Evolutionary conservation across 92 coral and sea anemone species (phyloP).

Genomic region (Palythoa grandiflora): DNA sequence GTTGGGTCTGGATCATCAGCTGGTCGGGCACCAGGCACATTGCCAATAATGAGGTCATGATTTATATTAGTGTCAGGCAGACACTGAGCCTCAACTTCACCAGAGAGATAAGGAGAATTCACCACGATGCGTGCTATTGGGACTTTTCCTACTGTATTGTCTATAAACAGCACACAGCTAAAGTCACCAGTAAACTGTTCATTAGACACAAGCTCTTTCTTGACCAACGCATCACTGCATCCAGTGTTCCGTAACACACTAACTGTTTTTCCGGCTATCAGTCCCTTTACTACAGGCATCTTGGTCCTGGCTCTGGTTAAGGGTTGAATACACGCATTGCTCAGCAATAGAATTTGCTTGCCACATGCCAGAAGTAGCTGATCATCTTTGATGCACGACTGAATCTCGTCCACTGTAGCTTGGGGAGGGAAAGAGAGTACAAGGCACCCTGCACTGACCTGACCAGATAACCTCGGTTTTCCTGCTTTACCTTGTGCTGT

Average conservation of each 20-base stretch:
- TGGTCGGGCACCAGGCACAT: conserved; percentile 28
- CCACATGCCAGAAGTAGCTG: conserved; percentile 54
- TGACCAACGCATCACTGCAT: neutral
- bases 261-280: neutral
- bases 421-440: neutral
- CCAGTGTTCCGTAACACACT: neutral
- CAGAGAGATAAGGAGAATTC: conserved; percentile 59
- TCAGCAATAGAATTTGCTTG: conserved; percentile 35
- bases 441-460: neutral
- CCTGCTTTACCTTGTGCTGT: neutral
- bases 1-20: conserved; percentile 54
- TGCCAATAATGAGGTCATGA: conserved; percentile 6
- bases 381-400: conserved; percentile 15
- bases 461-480: neutral
- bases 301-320: too few relatives aligned
- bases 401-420: neutral
- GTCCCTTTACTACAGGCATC: too few relatives aligned
- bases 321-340: neutral
- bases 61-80: neutral
- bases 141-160: conserved; percentile 61
- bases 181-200: conserved; percentile 28
- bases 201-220: conserved; percentile 23
- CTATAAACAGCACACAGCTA: conserved; percentile 54
- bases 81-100: conserved; percentile 69
- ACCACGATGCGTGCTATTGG: conserved; percentile 63